Evolutionary conservation across 2,888 invertebrate species (phyloP), one percentile per base, ranked within the genome.

Genomic region (Lasius fuliginosus): DNA sequence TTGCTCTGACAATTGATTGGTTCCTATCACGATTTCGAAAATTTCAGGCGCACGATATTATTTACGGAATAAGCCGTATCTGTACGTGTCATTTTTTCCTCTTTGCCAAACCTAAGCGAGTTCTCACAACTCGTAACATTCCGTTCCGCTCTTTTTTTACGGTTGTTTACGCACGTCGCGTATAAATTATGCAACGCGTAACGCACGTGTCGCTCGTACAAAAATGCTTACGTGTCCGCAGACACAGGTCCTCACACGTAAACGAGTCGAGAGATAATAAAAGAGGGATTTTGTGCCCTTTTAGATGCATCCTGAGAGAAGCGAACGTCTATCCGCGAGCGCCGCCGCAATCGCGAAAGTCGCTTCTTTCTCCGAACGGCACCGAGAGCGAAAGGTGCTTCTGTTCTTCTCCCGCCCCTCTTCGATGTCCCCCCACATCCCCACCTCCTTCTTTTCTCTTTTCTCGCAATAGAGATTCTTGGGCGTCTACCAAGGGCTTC

Each of bases 221-320:
- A 77, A 53, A 77, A 67, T 73, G 58, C 8, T 27, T 30, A 69
- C 71, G 68, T 67, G 18, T 46, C 30, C 58, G 33, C 58, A 79
- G 71, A 71, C 69, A 58, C 18, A 5, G 30, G 15, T 56, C 8
- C 12, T 46, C 46, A 71, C 23, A 73, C 73, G 60, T 23, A 73
- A 71, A 73, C 53, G 40, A 56, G 56, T 94, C 93, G 64, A 82
- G 95, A 95, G 95, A 95, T 95, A 95, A 95, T 95, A 87, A 90
- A 90, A 86, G 67, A 79, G 73, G 83, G n/a, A 53, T n/a, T n/a
- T 85, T 82, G 83, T n/a, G 53, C 53, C n/a, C 77, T 85, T 77
- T 83, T 77, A 77, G 81, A 82, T 33, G 62, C 64, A 42, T 62
- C 65, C 8, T 53, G n/a, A n/a, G 73, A 71, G 62, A 67, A 79